Conservation (phyloP, 2,797 vertebrate species). For the Melanotaenia parkinsoni region DNA sequence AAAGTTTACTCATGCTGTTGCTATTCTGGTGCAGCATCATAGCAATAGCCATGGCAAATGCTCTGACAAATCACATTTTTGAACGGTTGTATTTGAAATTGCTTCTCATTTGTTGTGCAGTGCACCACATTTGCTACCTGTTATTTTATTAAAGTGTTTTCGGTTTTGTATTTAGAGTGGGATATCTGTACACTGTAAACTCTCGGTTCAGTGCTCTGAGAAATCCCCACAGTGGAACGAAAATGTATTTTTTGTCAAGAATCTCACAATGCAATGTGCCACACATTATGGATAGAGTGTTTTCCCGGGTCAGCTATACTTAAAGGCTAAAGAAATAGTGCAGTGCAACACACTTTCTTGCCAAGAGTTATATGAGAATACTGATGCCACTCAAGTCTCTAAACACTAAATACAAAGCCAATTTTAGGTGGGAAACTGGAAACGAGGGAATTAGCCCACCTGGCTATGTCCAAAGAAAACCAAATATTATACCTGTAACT, state of each 20-base stretch:
- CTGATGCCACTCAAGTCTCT: conserved; percentile 12
- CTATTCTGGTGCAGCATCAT: conserved; percentile 33
- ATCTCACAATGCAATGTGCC: conserved; percentile 7
- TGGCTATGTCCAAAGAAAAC: not conserved
- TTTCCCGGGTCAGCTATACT: conserved; percentile 33
- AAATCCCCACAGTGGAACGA: conserved; percentile 17
- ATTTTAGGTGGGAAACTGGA: conserved; percentile 10
- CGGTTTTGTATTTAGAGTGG: conserved; percentile 22
- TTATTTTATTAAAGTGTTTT: conserved; percentile 31
- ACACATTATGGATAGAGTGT: conserved; percentile 19
- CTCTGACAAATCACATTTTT: conserved; percentile 34
- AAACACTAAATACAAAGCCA: conserved; percentile 18
- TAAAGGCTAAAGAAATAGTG: conserved; percentile 19
- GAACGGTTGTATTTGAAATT: conserved; percentile 31
- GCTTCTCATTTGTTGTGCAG: conserved; percentile 7
- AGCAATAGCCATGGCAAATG: conserved; percentile 26
- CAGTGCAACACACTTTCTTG: conserved; percentile 7
- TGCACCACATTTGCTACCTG: conserved; percentile 25
- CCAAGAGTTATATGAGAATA: conserved; percentile 12
- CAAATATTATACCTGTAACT: no score
- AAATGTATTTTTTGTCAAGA: conserved; percentile 10
- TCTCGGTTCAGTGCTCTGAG: not conserved
- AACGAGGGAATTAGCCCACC: conserved; percentile 2
- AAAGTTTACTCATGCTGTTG: conserved; percentile 38
- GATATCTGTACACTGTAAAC: conserved; percentile 20